Evolutionary conservation across 2,797 vertebrate genomes (phyloP), one percentile per base, ranked within the genome.

Genomic region (Dallia pectoralis): DNA sequence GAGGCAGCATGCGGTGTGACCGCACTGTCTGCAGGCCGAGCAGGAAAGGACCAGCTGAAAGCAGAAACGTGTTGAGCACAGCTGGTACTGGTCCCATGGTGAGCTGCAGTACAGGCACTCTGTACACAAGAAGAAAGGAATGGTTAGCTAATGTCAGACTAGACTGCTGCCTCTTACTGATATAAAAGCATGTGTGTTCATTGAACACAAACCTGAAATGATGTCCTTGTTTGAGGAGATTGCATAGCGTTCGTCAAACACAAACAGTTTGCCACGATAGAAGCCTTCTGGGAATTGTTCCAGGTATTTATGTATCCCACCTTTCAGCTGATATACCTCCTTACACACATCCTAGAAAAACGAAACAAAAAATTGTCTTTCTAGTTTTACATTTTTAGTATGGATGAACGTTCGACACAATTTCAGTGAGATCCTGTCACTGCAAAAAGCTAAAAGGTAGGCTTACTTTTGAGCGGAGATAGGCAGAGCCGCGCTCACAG

Each of bases 271-370:
- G 67, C 97, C 97, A 18, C 94, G 92, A 86, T 96, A 99, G 91
- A 96, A 98, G 16, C 98, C 98, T 5, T 97, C 91, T 0, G 97
- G 97, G 87, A 96, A 99, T 75, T 88, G 91, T 87, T 99, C 97
- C 85, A 99, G 88, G 82, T 99, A 99, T 79, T 96, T 98, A 87
- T 99, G 97, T 85, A 99, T 97, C 79, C 97, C 98, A 30, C 98
- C 97, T 86, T 96, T 97, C 72, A 99, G 94, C 90, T 99, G 98
- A 82, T 95, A 97, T 69, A 99, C 94, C 72, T 96, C 96, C 83
- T 93, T 96, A 88, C 98, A 99, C 44, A 97, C 93, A 44, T 94
- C 94, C 98, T 99, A 69, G 33, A 49, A 22, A 27, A 14, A 11
- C 15, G 2, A 36, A 19, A 67, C 18, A 51, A 27, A 47, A 59